Evolutionary conservation across 2,888 invertebrate species (phyloP).

Genomic region (Anagyrus pseudococci): DNA sequence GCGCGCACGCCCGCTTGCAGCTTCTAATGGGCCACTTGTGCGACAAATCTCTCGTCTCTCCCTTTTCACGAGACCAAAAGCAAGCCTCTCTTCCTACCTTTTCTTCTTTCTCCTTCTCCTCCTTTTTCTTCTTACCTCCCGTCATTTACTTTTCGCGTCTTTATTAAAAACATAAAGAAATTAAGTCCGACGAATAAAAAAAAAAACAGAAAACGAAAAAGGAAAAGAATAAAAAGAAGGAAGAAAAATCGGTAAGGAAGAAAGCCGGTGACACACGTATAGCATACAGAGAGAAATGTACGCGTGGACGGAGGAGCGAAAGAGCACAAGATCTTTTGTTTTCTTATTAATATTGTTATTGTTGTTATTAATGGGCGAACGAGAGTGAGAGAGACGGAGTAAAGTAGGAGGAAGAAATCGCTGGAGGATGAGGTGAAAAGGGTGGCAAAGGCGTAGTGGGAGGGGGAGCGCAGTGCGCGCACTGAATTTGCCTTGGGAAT

Average conservation of each 20-base stretch:
- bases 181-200: neutral
- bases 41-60: slow-evolving; percentile 44
- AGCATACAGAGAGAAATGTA: neutral
- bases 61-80: neutral
- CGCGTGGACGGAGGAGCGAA: neutral
- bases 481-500: neutral
- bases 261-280: no score
- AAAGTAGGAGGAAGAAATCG: no score
- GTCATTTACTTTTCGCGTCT: slow-evolving; percentile 6
- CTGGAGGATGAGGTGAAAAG: no score
- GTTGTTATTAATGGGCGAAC: slow-evolving; percentile 16
- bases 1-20: slow-evolving; percentile 41
- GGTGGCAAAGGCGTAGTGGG: no score
- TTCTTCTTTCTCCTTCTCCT: neutral
- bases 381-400: neutral
- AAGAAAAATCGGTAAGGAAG: no score
- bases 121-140: neutral
- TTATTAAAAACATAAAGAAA: no score
- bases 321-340: no score
- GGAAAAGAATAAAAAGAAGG: no score
- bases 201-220: no score
- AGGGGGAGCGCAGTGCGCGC: no score
- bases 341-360: slow-evolving; percentile 36
- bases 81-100: slow-evolving; percentile 4
- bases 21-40: slow-evolving; percentile 51